Percentiles rank a stretch among this genome's conserved stretches.
Evolutionary conservation across 2,888 invertebrate species (phyloP).

Genomic region (Charanyca ferruginea): DNA sequence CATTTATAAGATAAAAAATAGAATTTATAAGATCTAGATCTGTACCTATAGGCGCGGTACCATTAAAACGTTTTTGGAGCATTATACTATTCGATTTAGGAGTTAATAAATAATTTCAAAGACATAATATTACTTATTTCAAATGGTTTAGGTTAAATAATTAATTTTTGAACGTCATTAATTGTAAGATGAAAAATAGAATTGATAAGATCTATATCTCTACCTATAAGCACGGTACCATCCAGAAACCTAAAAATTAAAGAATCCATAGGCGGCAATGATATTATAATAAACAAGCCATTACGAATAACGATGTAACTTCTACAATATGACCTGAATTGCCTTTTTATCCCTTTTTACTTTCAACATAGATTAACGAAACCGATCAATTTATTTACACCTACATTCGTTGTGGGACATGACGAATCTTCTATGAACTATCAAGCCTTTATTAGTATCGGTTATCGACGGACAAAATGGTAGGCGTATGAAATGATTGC

Average conservation of each 20-base stretch:
- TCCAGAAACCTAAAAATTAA: background rate
- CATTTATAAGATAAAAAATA: too few species aligned
- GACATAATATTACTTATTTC: too few species aligned
- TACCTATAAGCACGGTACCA: background rate
- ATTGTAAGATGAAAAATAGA: too few species aligned
- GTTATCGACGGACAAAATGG: constrained; percentile 51
- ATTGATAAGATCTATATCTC: too few species aligned
- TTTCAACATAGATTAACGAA: constrained; percentile 17
- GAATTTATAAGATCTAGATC: too few species aligned
- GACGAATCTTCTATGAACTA: constrained; percentile 56
- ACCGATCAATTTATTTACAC: constrained; percentile 25
- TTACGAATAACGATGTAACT: background rate
- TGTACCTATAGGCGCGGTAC: too few species aligned
- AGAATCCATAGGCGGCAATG: background rate
- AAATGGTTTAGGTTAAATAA: too few species aligned
- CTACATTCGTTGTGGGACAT: constrained; percentile 39
- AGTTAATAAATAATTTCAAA: too few species aligned
- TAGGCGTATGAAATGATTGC: constrained; percentile 31
- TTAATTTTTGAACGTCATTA: too few species aligned
- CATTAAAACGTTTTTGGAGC: too few species aligned
- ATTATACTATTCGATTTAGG: background rate
- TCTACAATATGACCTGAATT: background rate
- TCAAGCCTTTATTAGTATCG: constrained; percentile 51
- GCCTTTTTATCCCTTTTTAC: constrained; percentile 42
- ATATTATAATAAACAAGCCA: too few species aligned